Conservation (phyloP, 2,888 invertebrate genomes). For the Thymelicus lineola region DNA sequence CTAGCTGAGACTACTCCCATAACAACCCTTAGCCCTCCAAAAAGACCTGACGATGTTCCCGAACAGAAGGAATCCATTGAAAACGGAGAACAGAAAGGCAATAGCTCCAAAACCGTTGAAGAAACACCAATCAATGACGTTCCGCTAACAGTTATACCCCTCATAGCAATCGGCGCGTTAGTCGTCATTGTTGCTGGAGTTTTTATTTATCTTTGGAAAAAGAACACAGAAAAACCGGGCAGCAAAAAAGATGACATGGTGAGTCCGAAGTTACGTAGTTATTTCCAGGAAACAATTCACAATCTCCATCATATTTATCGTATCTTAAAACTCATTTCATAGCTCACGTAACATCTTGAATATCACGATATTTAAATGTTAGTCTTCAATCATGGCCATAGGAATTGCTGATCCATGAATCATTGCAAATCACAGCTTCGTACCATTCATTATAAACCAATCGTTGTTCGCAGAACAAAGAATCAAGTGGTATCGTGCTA, state of each 20-base stretch:
- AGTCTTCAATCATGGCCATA: background rate
- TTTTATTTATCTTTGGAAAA: constrained; percentile 89
- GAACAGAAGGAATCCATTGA: constrained; percentile 52
- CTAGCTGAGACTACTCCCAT: constrained; percentile 68
- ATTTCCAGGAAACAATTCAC: background rate
- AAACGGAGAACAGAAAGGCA: constrained; percentile 55
- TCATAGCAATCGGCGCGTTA: constrained; percentile 88
- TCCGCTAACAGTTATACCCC: constrained; percentile 87
- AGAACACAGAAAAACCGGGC: constrained; percentile 87
- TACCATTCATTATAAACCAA: constrained; percentile 32
- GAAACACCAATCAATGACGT: constrained; percentile 79
- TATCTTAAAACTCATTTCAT: background rate
- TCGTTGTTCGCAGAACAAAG: constrained; percentile 87
- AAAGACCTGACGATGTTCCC: constrained; percentile 58
- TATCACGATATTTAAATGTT: background rate
- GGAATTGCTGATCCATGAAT: constrained; percentile 14
- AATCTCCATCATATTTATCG: background rate
- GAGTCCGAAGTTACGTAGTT: constrained; percentile 47
- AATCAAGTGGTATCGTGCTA: constrained; percentile 87
- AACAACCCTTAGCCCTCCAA: constrained; percentile 58
- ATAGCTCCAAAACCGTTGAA: constrained; percentile 60
- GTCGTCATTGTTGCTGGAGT: constrained; percentile 88
- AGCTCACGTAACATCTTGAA: background rate
- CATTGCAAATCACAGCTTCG: constrained; percentile 26
- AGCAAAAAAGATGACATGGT: constrained; percentile 91